These are phyloP conservation scores for Hydrophis major DNA, from an alignment of 2,797 vertebrate species.

Conservation along the genomic window DNA sequence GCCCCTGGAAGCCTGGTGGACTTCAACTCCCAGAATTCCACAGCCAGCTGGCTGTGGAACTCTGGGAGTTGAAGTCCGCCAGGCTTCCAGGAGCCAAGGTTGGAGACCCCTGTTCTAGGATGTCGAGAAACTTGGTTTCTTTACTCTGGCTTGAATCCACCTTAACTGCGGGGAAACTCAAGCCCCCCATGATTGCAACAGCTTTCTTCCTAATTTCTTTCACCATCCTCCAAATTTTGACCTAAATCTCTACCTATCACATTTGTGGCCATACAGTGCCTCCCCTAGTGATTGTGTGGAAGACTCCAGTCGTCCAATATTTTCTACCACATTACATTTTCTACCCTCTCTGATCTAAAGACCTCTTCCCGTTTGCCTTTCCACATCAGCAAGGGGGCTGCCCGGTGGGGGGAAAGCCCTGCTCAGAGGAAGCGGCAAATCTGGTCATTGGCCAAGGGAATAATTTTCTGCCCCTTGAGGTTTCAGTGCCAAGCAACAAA, in stretches of 20 bases:
- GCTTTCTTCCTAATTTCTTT: background rate
- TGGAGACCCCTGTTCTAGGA: too few species aligned
- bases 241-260: background rate
- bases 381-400: constrained; percentile 68
- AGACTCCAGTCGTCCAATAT: background rate
- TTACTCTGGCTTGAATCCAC: background rate
- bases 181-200: background rate
- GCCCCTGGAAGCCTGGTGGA: too few species aligned
- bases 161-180: background rate
- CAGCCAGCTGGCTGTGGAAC: too few species aligned
- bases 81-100: too few species aligned
- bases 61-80: too few species aligned
- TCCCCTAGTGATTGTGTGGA: background rate
- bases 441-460: constrained; percentile 71
- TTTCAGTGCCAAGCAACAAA: constrained; percentile 78
- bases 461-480: constrained; percentile 71
- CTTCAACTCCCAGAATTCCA: too few species aligned
- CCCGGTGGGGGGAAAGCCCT: constrained; percentile 54
- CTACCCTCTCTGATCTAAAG: background rate
- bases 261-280: background rate
- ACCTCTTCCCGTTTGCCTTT: background rate
- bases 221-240: background rate
- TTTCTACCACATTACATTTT: background rate
- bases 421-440: constrained; percentile 66
- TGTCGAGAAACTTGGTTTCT: background rate